Evolutionary conservation across 2,888 invertebrate genomes (phyloP), one percentile per base, ranked within the genome.

Genomic region (Andrena camellia): DNA sequence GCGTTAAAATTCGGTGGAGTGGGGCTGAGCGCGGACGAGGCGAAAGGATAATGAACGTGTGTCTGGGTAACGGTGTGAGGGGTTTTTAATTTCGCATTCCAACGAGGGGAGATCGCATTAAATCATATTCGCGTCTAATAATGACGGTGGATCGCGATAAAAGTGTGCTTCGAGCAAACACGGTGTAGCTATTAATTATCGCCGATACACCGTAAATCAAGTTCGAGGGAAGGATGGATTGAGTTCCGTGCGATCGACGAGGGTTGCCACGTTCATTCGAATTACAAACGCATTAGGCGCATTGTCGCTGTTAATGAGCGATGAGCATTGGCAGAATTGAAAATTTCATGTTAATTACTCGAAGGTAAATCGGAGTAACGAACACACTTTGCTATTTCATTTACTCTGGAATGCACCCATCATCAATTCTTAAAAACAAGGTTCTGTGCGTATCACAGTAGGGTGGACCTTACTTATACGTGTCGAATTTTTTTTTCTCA

Each of bases 171-270:
- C 69, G 69, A 50, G 63, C 78, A 69, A 79, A 79, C 57, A 79
- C 57, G 29, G 57, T 48, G 54, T 35, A 69, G 57, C 64, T 79
- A 77, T 79, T 77, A 69, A 79, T 79, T 79, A 69, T 35, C 77
- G 48, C 17, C 35, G 54, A 23, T 26, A 48, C 26, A 26, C 50
- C 75, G 52, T 69, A 69, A 75, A 75, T 75, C 75, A 75, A 35
- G 68, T 68, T 68, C 69, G 54, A 63, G 26, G 20, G 20, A 29
- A 23, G 20, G 50, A 64, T 42, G 57, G 26, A 48, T 76, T 13
- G 54, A n/a, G 64, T 42, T 48, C 20, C 17, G 29, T 26, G 50
- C 31, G 62, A 20, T 17, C 20, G 4, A 1, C 17, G 17, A 76
- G 8, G 13, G 20, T 33, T 59, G 48, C 35, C 33, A 42, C 1